A percentile compares a stretch with the other conserved stretches of the same genome.
These are phyloP conservation scores for Charanyca ferruginea DNA, from an alignment of 2,888 invertebrate species.

Conservation along the genomic window DNA sequence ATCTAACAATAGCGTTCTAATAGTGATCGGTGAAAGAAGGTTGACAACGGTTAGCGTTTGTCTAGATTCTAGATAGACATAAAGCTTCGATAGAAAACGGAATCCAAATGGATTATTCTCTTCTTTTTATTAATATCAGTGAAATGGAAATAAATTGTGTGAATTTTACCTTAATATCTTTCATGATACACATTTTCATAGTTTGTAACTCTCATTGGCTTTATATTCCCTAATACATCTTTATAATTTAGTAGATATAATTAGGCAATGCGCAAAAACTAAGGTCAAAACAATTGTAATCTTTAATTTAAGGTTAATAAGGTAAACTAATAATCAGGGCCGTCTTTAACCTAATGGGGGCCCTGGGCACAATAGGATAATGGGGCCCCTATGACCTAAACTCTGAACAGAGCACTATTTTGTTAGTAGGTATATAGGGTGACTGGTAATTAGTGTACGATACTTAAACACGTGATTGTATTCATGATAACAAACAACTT, in stretches of 20 bases:
- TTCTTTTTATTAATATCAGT: slow-evolving; percentile 24
- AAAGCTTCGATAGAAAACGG: slow-evolving; percentile 15
- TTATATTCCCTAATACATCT: slow-evolving; percentile 25
- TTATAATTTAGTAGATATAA: slow-evolving; percentile 28
- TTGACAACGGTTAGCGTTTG: slow-evolving; percentile 24
- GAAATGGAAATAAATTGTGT: slow-evolving; percentile 17
- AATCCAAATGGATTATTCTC: slow-evolving; percentile 25
- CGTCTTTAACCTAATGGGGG: too few species aligned
- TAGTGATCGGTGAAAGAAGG: slow-evolving; percentile 5
- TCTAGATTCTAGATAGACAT: slow-evolving; percentile 11
- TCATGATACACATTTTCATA: slow-evolving; percentile 18
- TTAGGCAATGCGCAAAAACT: slow-evolving; percentile 19
- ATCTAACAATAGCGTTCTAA: slow-evolving; percentile 34
- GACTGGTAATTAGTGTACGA: too few species aligned
- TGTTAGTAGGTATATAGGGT: too few species aligned
- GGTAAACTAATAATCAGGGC: too few species aligned
- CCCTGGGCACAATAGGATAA: too few species aligned
- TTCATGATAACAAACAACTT: too few species aligned
- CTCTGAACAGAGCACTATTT: too few species aligned
- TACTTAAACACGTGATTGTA: too few species aligned
- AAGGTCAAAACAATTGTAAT: slow-evolving; percentile 3
- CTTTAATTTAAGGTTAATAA: slow-evolving; percentile 1
- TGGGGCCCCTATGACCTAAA: too few species aligned
- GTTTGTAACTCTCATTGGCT: slow-evolving; percentile 33
- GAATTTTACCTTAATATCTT: slow-evolving; percentile 20